A percentile compares a stretch with the other conserved stretches of the same genome.
phyloP scores from a whole-genome alignment of 2,113 vertebrate genomes.

The Oncorhynchus keta region DNA sequence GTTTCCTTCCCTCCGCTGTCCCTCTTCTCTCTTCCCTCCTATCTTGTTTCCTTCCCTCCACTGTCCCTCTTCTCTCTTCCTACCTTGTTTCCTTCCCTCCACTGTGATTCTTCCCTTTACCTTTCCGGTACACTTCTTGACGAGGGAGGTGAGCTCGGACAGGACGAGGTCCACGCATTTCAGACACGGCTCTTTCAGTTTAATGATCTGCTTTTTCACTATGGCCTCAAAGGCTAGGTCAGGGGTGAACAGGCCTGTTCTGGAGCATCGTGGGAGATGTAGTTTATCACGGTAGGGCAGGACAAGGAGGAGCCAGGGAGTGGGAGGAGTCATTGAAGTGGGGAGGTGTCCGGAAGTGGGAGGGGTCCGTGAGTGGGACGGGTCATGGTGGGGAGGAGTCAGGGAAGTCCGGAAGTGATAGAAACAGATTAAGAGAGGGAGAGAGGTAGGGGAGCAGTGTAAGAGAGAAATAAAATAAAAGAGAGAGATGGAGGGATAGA shows the following conservation, averaged over 20 bases:
- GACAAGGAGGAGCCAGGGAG: constrained; percentile 24
- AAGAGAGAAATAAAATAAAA: background rate
- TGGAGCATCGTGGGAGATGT: constrained; percentile 63
- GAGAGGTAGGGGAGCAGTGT: background rate
- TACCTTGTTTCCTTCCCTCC: background rate
- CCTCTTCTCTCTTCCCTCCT: background rate
- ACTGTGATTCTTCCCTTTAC: constrained; percentile 68
- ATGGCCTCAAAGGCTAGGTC: constrained; percentile 98
- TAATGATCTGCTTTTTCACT: constrained; percentile 97
- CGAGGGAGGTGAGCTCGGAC: constrained; percentile 88
- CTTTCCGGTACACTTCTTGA: constrained; percentile 93
- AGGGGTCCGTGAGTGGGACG: constrained; percentile 11
- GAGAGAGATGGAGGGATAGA: background rate
- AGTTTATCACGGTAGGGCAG: constrained; percentile 35
- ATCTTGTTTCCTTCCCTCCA: background rate
- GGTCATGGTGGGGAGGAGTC: background rate
- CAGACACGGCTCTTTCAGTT: constrained; percentile 96
- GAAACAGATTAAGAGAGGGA: background rate
- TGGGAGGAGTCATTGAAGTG: constrained; percentile 27
- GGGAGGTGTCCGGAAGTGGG: constrained; percentile 8
- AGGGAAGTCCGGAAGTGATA: background rate
- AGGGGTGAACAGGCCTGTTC: constrained; percentile 96
- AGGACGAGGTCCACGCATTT: constrained; percentile 96
- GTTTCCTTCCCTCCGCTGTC: background rate
- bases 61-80: background rate